Percentiles rank a stretch among this genome's conserved stretches.
These are phyloP conservation scores for Brachionus paranguensis DNA, from an alignment of 1,140 invertebrate species.

Conservation along the genomic window DNA sequence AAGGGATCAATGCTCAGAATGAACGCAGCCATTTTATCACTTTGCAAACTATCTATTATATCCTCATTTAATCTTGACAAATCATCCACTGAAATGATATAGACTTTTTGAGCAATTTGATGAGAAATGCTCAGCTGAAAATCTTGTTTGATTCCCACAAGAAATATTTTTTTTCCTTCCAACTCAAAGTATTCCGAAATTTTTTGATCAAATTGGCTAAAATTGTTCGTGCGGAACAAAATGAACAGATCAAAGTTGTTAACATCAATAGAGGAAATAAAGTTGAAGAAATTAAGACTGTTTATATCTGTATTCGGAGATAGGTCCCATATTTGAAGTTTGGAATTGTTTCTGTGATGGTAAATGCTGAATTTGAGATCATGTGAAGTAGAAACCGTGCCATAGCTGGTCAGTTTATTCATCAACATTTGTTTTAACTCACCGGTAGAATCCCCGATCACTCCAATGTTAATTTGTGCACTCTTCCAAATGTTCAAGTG, in stretches of 20 bases:
- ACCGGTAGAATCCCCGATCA: neutral
- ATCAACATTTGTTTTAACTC: neutral
- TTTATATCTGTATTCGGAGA: neutral
- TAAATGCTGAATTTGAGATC: neutral
- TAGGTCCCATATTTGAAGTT: neutral
- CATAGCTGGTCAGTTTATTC: neutral
- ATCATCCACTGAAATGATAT: neutral
- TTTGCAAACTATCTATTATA: neutral
- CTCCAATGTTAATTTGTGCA: neutral
- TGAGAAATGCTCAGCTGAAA: neutral
- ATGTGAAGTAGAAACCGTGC: neutral
- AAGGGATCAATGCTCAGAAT: slow-evolving; percentile 11
- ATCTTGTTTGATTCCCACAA: neutral
- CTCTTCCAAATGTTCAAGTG: neutral
- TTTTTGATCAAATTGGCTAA: neutral
- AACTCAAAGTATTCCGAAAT: neutral
- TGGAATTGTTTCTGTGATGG: slow-evolving; percentile 10
- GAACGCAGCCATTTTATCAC: neutral
- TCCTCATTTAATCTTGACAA: neutral
- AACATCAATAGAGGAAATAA: neutral
- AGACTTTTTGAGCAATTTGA: neutral
- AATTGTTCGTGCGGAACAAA: neutral
- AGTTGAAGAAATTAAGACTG: neutral
- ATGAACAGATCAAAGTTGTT: neutral
- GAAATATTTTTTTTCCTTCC: neutral